Evolutionary conservation across 2,113 vertebrate species (phyloP).

Genomic region (Eira barbara): DNA sequence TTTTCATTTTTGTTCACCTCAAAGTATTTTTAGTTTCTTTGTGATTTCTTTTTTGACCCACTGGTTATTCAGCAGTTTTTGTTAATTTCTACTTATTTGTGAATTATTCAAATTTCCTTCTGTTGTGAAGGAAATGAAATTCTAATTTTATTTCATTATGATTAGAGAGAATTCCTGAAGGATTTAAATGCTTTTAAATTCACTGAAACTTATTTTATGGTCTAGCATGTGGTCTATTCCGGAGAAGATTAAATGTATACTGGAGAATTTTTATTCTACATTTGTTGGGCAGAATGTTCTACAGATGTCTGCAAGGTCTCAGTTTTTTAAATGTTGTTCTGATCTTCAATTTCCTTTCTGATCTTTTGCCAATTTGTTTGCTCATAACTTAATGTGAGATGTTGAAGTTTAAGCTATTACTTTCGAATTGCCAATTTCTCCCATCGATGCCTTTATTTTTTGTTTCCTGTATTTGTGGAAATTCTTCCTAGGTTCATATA

Average conservation of each 20-base stretch:
- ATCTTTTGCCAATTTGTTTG: neutral
- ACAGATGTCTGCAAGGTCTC: neutral
- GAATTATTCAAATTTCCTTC: neutral
- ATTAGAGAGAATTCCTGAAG: neutral
- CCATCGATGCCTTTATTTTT: neutral
- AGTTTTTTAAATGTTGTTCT: neutral
- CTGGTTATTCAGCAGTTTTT: neutral
- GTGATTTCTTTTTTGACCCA: neutral
- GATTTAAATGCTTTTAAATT: neutral
- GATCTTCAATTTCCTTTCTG: neutral
- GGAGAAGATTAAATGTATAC: neutral
- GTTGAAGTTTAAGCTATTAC: neutral
- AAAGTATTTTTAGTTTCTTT: neutral
- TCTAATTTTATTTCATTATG: neutral
- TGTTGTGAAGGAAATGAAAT: neutral
- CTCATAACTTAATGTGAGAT: neutral
- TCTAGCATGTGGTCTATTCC: neutral
- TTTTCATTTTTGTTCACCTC: neutral
- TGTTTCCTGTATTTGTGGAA: neutral
- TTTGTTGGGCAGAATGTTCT: neutral
- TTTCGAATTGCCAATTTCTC: neutral
- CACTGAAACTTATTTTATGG: neutral
- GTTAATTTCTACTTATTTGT: neutral
- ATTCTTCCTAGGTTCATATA: neutral
- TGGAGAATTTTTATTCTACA: neutral